Base-by-base conservation (phyloP, 2,888 invertebrate genomes). In the Uloborus plumipes region DNA sequence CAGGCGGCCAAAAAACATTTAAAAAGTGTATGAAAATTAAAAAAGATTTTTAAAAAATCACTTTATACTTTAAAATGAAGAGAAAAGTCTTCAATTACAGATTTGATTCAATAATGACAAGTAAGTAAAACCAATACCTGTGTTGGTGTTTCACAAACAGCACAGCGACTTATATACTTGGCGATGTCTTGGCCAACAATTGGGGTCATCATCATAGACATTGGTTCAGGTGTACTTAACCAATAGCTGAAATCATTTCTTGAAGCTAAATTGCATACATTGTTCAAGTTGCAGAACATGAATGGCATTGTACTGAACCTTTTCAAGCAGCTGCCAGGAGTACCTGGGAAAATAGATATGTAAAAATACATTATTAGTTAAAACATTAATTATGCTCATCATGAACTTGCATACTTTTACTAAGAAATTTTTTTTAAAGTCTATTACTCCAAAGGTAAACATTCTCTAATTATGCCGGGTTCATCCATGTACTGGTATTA, bases 181-280 rank as follows among this genome's bases (percentile, higher is more conserved):
- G 92, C 91, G 87, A 98, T 97, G 73, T 92, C 93, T 49, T 91
- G 90, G 86, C 94, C 94, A 87, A 93, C 93, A 0, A 97, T 95
- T 0, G 98, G 97, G 95, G 95, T 97, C 97, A 97, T 98, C 16
- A 97, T 96, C 97, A 97, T 98, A 16, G 97, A 96, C 86, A 96
- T 94, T 15, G 95, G 92, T 85, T 93, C 94, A 85, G 93, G 94
- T 16, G 98, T 98, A 49, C 97, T 95, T 78, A 99, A 91, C 98
- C 98, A 99, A 90, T 97, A 99, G 75, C 97, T 97, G 89, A 96
- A 94, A 89, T 98, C 98, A 88, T 98, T 98, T 88, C 98, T 92
- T 88, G 95, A 96, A 53, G 98, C 98, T 88, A 98, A 98, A 89
- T 97, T 96, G 89, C 98, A 99, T 0, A 97, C 96, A 88, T 96